Base-by-base conservation (phyloP, 2,113 vertebrate genomes). In the Platysternon megacephalum region DNA sequence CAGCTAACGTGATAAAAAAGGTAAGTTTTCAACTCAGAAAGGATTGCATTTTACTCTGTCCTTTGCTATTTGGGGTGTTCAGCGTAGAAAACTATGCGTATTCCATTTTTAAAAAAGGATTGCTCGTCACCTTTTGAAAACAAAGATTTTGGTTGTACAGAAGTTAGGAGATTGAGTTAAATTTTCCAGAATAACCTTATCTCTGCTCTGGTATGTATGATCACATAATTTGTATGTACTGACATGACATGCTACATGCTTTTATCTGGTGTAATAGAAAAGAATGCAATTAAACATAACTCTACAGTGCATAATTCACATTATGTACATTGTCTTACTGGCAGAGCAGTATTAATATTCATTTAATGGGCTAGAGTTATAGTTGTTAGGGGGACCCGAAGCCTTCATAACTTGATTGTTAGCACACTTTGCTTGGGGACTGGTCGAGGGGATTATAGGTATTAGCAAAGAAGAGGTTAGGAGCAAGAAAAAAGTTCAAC, bases 351-450 rank as follows among this genome's bases (percentile, higher is more conserved):
- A 32, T 68, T 86, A 85, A 58, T 51, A 51, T 94, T 96, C 28
- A 61, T 93, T 46, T 78, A 79, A 42, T 55, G 88, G 84, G 56
- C 56, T 58, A 76, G 48, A 68, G 1, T 49, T 86, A 7, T 4
- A 91, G 90, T 80, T 86, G 82, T 32, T 1, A 0, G 19, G 56
- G 88, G 90, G 17, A 21, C n/a, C 65, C 1, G 4, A 72, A 72
- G n/a, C 35, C 72, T 93, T 87, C 52, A 81, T 68, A 68, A 91
- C 44, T 82, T 78, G 52, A 84, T 93, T 84, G 86, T 92, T 89
- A 81, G 91, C 85, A 32, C 0, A 0, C 90, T 94, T 85, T 90
- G 51, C 51, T 88, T 94, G 68, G 51, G 61, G 11, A 35, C 48
- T 55, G 81, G 92, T 16, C 4, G 12, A n/a, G 55, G 85, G 58